A percentile compares a stretch with the other conserved stretches of the same genome.
phyloP scores from a whole-genome alignment of 2,797 vertebrate genomes.

The Scyliorhinus canicula region DNA sequence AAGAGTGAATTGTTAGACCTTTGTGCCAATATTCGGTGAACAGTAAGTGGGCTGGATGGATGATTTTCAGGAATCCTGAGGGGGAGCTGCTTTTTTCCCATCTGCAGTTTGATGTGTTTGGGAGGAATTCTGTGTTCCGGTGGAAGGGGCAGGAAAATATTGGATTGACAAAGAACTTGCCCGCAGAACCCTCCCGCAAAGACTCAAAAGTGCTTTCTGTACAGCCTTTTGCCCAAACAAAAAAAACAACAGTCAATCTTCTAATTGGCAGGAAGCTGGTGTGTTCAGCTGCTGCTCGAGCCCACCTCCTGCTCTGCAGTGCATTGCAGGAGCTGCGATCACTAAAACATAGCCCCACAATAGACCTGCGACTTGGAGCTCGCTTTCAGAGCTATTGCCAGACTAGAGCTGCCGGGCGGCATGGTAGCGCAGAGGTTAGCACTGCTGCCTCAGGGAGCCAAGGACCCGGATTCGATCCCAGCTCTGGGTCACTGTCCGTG shows the following conservation, averaged over 20 bases:
- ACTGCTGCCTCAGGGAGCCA: no score
- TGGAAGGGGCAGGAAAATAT: background rate
- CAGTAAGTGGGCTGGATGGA: no score
- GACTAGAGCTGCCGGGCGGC: no score
- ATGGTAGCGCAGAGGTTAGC: no score
- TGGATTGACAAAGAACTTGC: background rate
- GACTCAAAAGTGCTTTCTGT: background rate
- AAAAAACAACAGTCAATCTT: background rate
- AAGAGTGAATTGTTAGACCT: no score
- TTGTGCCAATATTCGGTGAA: background rate
- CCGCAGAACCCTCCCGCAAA: background rate
- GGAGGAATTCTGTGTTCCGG: background rate
- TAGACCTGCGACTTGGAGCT: background rate
- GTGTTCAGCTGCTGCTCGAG: background rate
- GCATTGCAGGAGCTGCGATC: background rate
- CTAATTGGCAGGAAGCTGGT: background rate
- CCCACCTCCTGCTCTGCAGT: background rate
- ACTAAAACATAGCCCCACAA: background rate
- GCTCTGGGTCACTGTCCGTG: no score
- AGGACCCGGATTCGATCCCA: no score
- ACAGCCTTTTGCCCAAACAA: background rate
- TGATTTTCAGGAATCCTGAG: background rate
- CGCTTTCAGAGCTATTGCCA: background rate
- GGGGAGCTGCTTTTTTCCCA: background rate
- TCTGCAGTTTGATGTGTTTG: background rate